Evolutionary conservation across 2,888 invertebrate genomes (phyloP).

Genomic region (Ophion slaviceki): DNA sequence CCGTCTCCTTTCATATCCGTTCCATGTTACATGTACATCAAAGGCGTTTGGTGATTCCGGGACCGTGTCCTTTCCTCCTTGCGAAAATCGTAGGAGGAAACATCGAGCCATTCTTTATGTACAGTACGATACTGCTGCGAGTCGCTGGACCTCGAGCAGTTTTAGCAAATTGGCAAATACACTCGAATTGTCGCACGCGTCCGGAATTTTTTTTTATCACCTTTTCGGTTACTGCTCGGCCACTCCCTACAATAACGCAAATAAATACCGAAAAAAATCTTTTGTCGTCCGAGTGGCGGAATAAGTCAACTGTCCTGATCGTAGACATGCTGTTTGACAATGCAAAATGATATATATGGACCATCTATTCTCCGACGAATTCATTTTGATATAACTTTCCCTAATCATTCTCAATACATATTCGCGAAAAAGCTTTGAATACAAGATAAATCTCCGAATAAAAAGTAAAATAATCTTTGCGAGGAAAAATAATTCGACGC

Average conservation of each 20-base stretch:
- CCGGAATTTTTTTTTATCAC: neutral
- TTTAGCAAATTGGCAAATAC: neutral
- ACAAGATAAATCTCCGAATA: slow-evolving; percentile 2
- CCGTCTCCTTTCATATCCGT: too few species aligned
- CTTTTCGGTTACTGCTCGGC: neutral
- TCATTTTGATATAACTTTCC: slow-evolving; percentile 15
- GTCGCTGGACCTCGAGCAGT: too few species aligned
- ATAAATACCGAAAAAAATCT: neutral
- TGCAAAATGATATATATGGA: neutral
- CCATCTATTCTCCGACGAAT: neutral
- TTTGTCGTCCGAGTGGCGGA: too few species aligned
- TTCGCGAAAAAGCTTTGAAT: neutral
- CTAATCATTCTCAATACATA: neutral
- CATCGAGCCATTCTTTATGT: too few species aligned
- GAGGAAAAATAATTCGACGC: too few species aligned
- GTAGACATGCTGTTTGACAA: neutral
- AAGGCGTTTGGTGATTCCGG: too few species aligned
- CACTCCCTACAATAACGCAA: neutral
- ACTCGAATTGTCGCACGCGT: neutral
- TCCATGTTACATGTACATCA: too few species aligned
- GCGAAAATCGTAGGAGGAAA: too few species aligned
- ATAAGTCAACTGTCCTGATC: too few species aligned
- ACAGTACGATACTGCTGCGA: too few species aligned
- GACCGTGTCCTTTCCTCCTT: too few species aligned
- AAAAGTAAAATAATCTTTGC: neutral